These are phyloP conservation scores for Sebastes cheni DNA, from an alignment of 2,797 vertebrate species.

Conservation along the genomic window DNA sequence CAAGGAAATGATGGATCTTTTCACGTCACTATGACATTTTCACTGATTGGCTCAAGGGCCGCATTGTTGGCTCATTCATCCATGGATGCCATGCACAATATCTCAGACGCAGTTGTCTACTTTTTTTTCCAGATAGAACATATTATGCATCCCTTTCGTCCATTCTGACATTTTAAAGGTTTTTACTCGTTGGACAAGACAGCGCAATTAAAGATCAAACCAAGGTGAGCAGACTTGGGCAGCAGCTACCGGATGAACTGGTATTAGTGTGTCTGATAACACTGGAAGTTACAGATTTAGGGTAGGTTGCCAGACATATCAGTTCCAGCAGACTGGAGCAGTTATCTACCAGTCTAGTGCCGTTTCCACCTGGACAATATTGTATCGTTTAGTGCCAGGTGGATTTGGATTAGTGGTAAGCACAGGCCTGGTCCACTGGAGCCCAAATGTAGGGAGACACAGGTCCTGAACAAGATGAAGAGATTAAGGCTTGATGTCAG, in stretches of 20 bases:
- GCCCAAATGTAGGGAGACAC: slow-evolving; percentile 42
- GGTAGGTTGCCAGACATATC: slow-evolving; percentile 40
- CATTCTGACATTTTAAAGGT: background rate
- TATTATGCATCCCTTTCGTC: background rate
- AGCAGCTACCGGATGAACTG: slow-evolving; percentile 5
- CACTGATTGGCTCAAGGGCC: slow-evolving; percentile 10
- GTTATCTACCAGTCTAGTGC: slow-evolving; percentile 59
- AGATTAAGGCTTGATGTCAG: slow-evolving; percentile 73
- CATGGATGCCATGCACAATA: slow-evolving; percentile 11
- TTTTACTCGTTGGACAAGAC: background rate
- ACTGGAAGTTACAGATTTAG: slow-evolving; percentile 1
- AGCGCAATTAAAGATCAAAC: background rate
- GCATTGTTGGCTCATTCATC: slow-evolving; percentile 9
- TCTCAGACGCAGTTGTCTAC: slow-evolving; percentile 1
- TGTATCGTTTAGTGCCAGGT: slow-evolving; percentile 65
- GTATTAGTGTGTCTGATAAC: background rate
- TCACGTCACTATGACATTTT: slow-evolving; percentile 27
- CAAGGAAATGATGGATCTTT: background rate
- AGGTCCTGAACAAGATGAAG: slow-evolving; percentile 66
- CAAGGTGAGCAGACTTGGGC: background rate
- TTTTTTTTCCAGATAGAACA: background rate
- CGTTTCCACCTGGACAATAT: slow-evolving; percentile 69
- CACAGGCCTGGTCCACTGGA: slow-evolving; percentile 46
- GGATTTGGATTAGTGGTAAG: slow-evolving; percentile 77
- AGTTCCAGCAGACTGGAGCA: slow-evolving; percentile 40